Conservation (phyloP, 2,113 vertebrate species). For the Myanophis thanlyinensis region DNA sequence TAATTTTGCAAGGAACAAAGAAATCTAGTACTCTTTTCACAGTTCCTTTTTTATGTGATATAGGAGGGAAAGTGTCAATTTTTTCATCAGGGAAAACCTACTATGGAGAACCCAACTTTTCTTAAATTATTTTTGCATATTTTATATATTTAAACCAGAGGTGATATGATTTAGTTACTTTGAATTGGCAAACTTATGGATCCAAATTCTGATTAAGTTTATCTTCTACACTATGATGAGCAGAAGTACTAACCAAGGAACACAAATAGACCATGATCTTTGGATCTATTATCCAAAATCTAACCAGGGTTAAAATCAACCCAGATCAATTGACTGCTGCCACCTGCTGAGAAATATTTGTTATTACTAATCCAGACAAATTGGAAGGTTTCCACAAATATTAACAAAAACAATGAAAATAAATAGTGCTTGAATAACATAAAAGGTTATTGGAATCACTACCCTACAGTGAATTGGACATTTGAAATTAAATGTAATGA, state of each 20-base stretch:
- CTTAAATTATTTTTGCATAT: neutral
- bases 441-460: neutral
- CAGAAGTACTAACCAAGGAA: neutral
- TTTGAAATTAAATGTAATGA: neutral
- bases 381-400: neutral
- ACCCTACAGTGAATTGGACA: neutral
- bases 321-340: neutral
- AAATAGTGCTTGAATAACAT: neutral
- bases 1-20: neutral
- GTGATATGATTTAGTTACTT: neutral
- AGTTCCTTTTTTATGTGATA: neutral
- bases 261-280: neutral
- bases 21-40: neutral
- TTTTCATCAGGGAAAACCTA: neutral
- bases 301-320: neutral
- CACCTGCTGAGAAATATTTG: neutral
- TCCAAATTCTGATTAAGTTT: neutral
- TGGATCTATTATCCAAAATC: neutral
- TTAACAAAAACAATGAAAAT: neutral
- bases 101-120: neutral
- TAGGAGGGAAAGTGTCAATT: neutral
- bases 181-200: neutral
- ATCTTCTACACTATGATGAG: neutral
- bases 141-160: neutral
- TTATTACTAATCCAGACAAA: neutral